phyloP scores from a whole-genome alignment of 2,888 invertebrate species.

The Nebria brevicollis region DNA sequence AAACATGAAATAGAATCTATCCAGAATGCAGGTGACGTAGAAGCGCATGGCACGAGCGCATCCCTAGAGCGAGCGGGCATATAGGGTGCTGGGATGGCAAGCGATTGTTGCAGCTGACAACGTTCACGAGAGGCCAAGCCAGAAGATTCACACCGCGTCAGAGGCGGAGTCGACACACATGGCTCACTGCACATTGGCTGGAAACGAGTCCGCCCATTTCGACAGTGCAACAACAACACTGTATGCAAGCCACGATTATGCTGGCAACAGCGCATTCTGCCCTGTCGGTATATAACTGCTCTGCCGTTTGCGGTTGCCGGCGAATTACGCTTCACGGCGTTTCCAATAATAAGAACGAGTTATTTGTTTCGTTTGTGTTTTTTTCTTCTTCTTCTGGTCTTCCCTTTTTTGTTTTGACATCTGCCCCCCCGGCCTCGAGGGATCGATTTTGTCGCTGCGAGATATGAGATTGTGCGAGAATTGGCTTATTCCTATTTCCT shows the following conservation, averaged over 20 bases:
- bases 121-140: too few relatives aligned
- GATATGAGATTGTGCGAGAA: slow-evolving; percentile 10
- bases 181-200: slow-evolving; percentile 62
- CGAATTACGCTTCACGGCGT: slow-evolving; percentile 24
- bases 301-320: slow-evolving; percentile 16
- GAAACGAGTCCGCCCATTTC: slow-evolving; percentile 54
- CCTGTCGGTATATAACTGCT: background rate
- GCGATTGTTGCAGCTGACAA: slow-evolving; percentile 17
- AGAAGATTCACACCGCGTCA: background rate
- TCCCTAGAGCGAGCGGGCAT: background rate
- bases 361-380: slow-evolving; percentile 31
- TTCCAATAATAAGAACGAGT: slow-evolving; percentile 37
- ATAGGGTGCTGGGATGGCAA: slow-evolving; percentile 3
- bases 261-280: slow-evolving; percentile 13
- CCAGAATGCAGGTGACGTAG: background rate
- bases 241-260: background rate
- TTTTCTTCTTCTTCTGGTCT: background rate
- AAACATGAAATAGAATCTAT: background rate
- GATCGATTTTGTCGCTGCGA: slow-evolving; percentile 22
- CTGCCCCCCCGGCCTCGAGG: slow-evolving; percentile 8
- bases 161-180: slow-evolving; percentile 52
- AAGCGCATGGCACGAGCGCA: background rate
- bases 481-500: slow-evolving; percentile 20
- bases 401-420: slow-evolving; percentile 24
- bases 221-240: slow-evolving; percentile 27